Evolutionary conservation across 2,113 vertebrate genomes (phyloP).

Genomic region (Vanacampus margaritifer): DNA sequence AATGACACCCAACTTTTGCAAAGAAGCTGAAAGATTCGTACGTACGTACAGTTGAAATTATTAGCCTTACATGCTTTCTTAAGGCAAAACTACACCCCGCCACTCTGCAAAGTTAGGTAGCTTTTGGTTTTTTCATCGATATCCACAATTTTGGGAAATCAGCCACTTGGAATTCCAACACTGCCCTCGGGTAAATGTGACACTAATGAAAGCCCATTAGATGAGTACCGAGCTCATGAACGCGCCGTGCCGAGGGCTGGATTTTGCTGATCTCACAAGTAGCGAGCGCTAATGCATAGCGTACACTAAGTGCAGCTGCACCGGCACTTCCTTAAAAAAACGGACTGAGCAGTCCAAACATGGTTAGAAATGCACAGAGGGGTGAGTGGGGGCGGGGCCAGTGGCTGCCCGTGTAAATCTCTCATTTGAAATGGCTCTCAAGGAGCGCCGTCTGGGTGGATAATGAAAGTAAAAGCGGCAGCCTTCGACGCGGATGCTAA

Average conservation of each 20-base stretch:
- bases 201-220: too few relatives aligned
- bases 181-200: too few relatives aligned
- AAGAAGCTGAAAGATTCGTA: too few relatives aligned
- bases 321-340: slow-evolving; percentile 15
- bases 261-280: neutral
- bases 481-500: slow-evolving; percentile 3
- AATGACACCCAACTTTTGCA: too few relatives aligned
- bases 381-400: neutral
- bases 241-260: neutral
- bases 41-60: too few relatives aligned
- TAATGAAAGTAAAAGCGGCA: slow-evolving; percentile 12
- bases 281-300: neutral
- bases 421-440: neutral
- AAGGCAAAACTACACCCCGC: too few relatives aligned
- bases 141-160: neutral
- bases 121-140: neutral
- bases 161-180: too few relatives aligned
- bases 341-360: slow-evolving; percentile 18
- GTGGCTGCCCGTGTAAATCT: neutral
- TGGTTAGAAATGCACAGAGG: slow-evolving; percentile 7
- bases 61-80: too few relatives aligned
- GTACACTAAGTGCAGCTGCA: neutral
- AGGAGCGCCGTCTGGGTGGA: neutral
- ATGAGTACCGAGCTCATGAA: neutral
- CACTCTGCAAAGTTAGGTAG: too few relatives aligned